Evolutionary conservation across 2,888 invertebrate genomes (phyloP), one percentile per base, ranked within the genome.

Genomic region (Pemphredon lugubris): DNA sequence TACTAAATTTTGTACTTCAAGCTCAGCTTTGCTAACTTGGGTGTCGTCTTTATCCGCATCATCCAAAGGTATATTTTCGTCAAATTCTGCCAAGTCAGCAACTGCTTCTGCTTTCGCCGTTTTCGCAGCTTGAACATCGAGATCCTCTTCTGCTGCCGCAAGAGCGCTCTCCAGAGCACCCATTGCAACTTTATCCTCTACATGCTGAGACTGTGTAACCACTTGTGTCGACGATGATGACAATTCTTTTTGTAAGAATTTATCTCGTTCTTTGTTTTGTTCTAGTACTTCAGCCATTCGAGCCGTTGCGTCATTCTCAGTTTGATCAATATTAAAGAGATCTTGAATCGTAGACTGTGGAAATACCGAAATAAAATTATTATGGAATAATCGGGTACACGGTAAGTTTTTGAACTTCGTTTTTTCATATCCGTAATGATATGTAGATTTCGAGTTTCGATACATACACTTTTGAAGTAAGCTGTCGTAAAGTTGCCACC

Each of bases 401-500:
- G n/a, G n/a, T n/a, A n/a, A n/a, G n/a, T n/a, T n/a, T n/a, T n/a
- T n/a, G n/a, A n/a, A n/a, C n/a, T n/a, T n/a, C n/a, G n/a, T n/a
- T n/a, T n/a, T n/a, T n/a, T n/a, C n/a, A n/a, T n/a, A 26, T 26
- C 1, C 11, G 4, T 23, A 18, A 32, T 7, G 0, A 26, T 26
- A 13, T 2, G 5, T 21, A 0, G 6, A 11, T 13, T 7, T 11
- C 14, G n/a, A n/a, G n/a, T 13, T 16, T 40, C 7, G 9, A 64
- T 61, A 91, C 92, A 90, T 90, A 94, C 95, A 89, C 94, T 94
- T 88, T 97, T 96, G 91, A 99, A 97, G 90, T 96, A 98, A 0
- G 97, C 96, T 11, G 99, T 98, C 23, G 98, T 99, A 90, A 99
- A 99, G 91, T 98, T 98, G 6, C 99, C 99, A 79, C 97, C 98